phyloP scores from a whole-genome alignment of 2,113 vertebrate genomes.

The Protobothrops mucrosquamatus region DNA sequence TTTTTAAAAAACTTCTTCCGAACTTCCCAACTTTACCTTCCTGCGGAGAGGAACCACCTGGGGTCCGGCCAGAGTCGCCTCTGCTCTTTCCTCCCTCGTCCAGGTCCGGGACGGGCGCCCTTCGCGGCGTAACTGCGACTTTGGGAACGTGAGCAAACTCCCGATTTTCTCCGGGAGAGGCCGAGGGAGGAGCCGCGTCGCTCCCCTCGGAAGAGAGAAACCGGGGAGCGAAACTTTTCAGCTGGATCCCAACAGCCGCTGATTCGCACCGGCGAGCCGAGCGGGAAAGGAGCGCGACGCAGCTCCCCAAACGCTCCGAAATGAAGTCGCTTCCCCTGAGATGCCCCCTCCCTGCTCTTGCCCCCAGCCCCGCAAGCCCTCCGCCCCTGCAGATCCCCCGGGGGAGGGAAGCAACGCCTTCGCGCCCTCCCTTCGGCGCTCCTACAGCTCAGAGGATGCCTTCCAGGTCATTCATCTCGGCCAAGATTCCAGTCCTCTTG shows the following conservation, averaged over 20 bases:
- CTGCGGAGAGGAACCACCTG: background rate
- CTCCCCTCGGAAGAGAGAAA: background rate
- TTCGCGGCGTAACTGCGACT: background rate
- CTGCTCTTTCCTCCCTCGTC: background rate
- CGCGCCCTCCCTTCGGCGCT: background rate
- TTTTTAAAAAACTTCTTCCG: background rate
- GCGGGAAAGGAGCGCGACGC: background rate
- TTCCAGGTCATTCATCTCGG: background rate
- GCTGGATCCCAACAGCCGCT: too few species aligned
- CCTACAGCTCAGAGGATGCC: background rate
- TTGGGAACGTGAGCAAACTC: background rate
- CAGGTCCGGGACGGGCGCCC: background rate
- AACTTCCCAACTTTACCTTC: background rate
- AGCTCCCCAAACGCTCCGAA: background rate
- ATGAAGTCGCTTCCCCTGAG: fast-evolving
- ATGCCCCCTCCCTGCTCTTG: too few species aligned
- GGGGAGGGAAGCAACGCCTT: background rate
- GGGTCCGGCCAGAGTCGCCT: background rate
- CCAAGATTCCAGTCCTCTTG: background rate
- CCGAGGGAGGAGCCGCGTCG: background rate
- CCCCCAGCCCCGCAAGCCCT: background rate
- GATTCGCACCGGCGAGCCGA: background rate
- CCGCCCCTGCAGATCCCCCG: too few species aligned
- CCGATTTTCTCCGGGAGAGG: background rate
- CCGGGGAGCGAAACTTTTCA: too few species aligned